These are phyloP conservation scores for Andrena minutula DNA, from an alignment of 2,888 invertebrate species.

Conservation along the genomic window DNA sequence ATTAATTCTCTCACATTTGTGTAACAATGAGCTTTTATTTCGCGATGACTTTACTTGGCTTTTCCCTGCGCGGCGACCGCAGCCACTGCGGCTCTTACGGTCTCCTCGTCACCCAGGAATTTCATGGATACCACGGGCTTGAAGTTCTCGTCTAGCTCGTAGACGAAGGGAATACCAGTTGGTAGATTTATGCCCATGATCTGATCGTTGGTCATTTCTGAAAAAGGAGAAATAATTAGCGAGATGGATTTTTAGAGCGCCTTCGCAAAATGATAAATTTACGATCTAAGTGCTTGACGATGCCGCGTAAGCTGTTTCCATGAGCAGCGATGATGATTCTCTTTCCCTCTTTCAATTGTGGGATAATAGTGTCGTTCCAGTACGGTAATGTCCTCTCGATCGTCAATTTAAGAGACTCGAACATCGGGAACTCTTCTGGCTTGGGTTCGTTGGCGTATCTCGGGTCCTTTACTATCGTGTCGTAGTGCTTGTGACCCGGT, in stretches of 20 bases:
- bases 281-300: slow-evolving; percentile 95
- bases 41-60: slow-evolving; percentile 84
- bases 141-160: slow-evolving; percentile 87
- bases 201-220: slow-evolving; percentile 86
- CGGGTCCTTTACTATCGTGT: slow-evolving; percentile 91
- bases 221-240: slow-evolving; percentile 49
- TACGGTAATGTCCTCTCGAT: slow-evolving; percentile 93
- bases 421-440: slow-evolving; percentile 91
- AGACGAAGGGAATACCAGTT: slow-evolving; percentile 89
- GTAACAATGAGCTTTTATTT: background rate
- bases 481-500: slow-evolving; percentile 90
- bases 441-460: slow-evolving; percentile 91
- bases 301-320: slow-evolving; percentile 94
- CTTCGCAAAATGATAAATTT: slow-evolving; percentile 77
- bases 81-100: slow-evolving; percentile 88
- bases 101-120: slow-evolving; percentile 88
- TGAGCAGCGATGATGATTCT: slow-evolving; percentile 93
- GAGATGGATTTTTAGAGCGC: background rate
- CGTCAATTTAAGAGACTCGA: slow-evolving; percentile 93
- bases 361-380: slow-evolving; percentile 94
- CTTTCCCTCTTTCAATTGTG: slow-evolving; percentile 93
- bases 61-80: slow-evolving; percentile 86
- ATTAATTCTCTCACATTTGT: slow-evolving; percentile 25
- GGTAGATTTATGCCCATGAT: slow-evolving; percentile 88
- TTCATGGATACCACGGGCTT: slow-evolving; percentile 88